Evolutionary conservation across 2,113 vertebrate species (phyloP).

Genomic region (Axis porcinus): DNA sequence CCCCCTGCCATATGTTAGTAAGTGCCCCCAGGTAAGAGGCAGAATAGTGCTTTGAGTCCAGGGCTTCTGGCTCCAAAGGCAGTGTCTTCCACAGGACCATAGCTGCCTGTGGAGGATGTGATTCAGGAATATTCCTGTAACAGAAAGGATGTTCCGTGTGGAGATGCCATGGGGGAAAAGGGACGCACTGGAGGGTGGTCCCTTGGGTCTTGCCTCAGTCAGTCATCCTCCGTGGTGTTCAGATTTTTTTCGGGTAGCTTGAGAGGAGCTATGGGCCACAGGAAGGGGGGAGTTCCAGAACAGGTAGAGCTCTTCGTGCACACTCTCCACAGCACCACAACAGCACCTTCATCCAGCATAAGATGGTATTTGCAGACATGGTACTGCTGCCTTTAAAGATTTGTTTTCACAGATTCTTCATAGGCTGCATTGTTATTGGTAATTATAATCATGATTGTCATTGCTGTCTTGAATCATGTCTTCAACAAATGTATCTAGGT

Average conservation of each 20-base stretch:
- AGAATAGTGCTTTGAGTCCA: background rate
- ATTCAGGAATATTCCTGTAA: background rate
- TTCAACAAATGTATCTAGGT: background rate
- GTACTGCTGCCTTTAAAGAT: background rate
- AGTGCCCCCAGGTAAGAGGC: background rate
- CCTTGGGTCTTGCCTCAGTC: background rate
- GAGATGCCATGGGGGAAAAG: background rate
- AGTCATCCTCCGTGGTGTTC: background rate
- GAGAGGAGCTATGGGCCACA: background rate
- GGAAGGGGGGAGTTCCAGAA: background rate
- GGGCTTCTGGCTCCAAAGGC: background rate
- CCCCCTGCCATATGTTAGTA: background rate
- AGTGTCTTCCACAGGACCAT: background rate
- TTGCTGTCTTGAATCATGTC: background rate
- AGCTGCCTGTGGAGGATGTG: background rate
- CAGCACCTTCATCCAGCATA: background rate
- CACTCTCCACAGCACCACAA: background rate
- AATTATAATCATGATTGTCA: background rate
- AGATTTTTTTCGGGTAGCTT: background rate
- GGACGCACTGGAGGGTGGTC: background rate
- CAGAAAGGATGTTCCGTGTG: background rate
- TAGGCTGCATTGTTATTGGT: background rate
- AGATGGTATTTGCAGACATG: background rate
- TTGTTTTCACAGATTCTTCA: background rate
- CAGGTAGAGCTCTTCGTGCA: background rate